A percentile compares a stretch with the other conserved stretches of the same genome.
Conservation (phyloP, 2,797 vertebrate genomes). For the Bradypodion ventrale region DNA sequence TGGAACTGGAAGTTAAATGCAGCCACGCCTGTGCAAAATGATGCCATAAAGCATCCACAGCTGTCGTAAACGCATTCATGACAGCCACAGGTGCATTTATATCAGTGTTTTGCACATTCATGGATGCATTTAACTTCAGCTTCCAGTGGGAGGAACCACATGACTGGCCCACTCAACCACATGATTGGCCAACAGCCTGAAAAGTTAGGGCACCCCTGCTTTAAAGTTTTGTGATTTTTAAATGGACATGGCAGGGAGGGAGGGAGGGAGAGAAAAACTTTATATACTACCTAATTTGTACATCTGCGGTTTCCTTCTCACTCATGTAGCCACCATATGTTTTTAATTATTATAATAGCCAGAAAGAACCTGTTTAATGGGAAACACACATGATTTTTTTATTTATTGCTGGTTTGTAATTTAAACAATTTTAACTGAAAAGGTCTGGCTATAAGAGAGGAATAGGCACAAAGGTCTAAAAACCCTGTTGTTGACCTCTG, state of each 20-base stretch:
- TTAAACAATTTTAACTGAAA: conserved; percentile 80
- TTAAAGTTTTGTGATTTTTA: conserved; percentile 67
- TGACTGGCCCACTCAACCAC: too few relatives aligned
- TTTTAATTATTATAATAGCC: conserved; percentile 93
- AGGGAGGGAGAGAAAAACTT: conserved; percentile 77
- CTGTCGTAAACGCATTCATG: too few relatives aligned
- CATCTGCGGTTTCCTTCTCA: conserved; percentile 85
- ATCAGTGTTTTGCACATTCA: too few relatives aligned
- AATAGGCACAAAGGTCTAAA: conserved; percentile 74
- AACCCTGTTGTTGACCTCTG: conserved; percentile 75
- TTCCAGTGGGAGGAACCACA: too few relatives aligned
- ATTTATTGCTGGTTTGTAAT: conserved; percentile 82
- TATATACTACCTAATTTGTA: conserved; percentile 88
- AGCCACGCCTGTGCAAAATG: too few relatives aligned
- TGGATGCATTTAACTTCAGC: too few relatives aligned
- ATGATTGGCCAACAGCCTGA: too few relatives aligned
- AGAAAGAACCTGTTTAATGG: conserved; percentile 88
- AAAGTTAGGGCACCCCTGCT: too few relatives aligned
- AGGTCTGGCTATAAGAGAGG: conserved; percentile 73
- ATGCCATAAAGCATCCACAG: too few relatives aligned
- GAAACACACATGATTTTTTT: conserved; percentile 78
- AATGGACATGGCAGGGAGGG: conserved; percentile 72
- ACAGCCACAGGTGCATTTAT: too few relatives aligned
- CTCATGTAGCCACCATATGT: conserved; percentile 87
- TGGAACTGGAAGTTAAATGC: too few relatives aligned